These are phyloP conservation scores for Microctenopoma stevenorrisi DNA, from an alignment of 2,797 vertebrate genomes.

Conservation along the genomic window DNA sequence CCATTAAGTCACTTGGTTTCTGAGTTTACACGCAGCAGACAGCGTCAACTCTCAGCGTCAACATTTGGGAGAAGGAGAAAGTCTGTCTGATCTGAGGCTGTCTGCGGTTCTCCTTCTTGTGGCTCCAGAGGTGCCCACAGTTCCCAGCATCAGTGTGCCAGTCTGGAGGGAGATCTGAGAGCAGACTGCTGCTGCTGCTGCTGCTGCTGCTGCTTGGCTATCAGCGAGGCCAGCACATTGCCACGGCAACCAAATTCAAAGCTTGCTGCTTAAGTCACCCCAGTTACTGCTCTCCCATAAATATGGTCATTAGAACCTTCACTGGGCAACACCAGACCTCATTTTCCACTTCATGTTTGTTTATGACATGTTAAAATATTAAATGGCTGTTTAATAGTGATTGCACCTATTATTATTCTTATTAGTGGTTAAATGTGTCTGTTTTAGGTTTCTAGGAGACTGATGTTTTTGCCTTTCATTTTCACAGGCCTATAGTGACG, in stretches of 20 bases:
- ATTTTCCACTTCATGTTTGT: constrained; percentile 82
- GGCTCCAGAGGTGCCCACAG: constrained; percentile 77
- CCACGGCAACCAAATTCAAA: constrained; percentile 75
- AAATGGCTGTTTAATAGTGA: constrained; percentile 74
- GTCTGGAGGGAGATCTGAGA: constrained; percentile 77
- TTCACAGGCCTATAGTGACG: constrained; percentile 84
- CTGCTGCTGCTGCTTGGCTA: constrained; percentile 68
- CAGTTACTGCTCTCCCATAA: constrained; percentile 60
- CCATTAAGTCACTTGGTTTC: constrained; percentile 80
- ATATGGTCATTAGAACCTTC: constrained; percentile 62
- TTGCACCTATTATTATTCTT: constrained; percentile 75
- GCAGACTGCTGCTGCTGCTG: constrained; percentile 47
- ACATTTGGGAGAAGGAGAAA: constrained; percentile 74
- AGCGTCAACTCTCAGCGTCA: constrained; percentile 75
- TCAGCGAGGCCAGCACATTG: constrained; percentile 59
- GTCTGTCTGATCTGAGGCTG: constrained; percentile 80
- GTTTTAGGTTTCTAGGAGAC: constrained; percentile 77
- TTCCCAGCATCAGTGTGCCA: constrained; percentile 78
- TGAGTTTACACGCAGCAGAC: constrained; percentile 76
- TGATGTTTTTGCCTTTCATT: constrained; percentile 75
- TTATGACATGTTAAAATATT: constrained; percentile 77
- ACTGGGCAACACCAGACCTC: constrained; percentile 50
- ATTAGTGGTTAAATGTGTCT: constrained; percentile 76
- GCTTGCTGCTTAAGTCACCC: constrained; percentile 44
- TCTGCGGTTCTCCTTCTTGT: constrained; percentile 83